Base-by-base conservation (phyloP, 2,113 vertebrate genomes). In the Syrmaticus mikado region DNA sequence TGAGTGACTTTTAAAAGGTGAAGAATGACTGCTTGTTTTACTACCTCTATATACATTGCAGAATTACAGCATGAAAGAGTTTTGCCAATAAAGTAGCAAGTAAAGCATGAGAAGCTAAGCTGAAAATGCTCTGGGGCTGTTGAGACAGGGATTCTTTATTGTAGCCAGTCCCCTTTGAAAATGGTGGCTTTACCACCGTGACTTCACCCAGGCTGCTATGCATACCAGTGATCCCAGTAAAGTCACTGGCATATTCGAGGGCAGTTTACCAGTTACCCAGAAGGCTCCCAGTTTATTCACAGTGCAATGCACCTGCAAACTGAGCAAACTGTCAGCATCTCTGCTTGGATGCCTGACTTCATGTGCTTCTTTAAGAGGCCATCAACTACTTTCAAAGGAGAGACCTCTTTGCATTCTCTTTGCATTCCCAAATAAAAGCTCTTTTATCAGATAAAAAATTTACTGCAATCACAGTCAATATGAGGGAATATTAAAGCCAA, bases 11-110 rank as follows among this genome's bases (percentile, higher is more conserved):
- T 94, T 64, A 88, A 72, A 58, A 79, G n/a, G 27, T 70, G 86
- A 73, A 77, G 60, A 93, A 87, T 80, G 50, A 75, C 66, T 64
- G 38, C 66, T 91, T 34, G 50, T 52, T 96, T 84, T 93, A 93
- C 80, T 66, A 40, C 46, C 25, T 41, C 70, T 60, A 53, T 68
- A 82, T 24, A 79, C 43, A 43, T 36, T 72, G 34, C 79, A 83
- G 53, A 93, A 79, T 68, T 93, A 75, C 45, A 66, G 62, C 66
- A 60, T 77, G 67, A 88, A 97, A 94, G 61, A 93, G 62, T 48
- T 61, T 92, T 74, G 52, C 55, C 46, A 81, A 57, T 91, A 71
- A 67, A 89, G 78, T 58, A 40, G 60, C 41, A 84, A 8, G 55
- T 72, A 91, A 93, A 96, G 64, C 24, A 28, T 25, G 28, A 89